These are phyloP conservation scores for Lottia gigantea DNA, from an alignment of 2,888 invertebrate species.

Conservation along the genomic window DNA sequence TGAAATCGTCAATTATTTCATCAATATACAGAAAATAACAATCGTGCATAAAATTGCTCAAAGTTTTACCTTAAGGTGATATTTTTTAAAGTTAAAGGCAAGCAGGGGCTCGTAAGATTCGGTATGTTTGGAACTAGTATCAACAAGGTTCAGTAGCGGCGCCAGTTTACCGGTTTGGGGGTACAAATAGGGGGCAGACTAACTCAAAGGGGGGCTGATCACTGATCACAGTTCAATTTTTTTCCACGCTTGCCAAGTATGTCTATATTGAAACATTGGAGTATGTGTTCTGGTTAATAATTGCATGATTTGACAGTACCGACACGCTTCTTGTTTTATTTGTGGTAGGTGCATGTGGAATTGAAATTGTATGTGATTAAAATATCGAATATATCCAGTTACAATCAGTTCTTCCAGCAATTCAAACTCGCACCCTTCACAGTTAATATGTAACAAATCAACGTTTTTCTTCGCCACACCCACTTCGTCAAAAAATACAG, in stretches of 20 bases:
- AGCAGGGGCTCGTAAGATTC: too few species aligned
- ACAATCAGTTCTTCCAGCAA: conserved; percentile 16
- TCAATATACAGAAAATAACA: too few species aligned
- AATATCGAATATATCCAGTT: neutral
- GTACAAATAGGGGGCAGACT: too few species aligned
- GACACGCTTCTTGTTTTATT: conserved; percentile 16
- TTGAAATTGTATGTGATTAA: conserved; percentile 21
- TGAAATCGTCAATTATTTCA: too few species aligned
- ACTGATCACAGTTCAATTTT: neutral
- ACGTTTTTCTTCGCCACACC: conserved; percentile 12
- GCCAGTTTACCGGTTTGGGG: too few species aligned
- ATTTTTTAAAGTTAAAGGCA: too few species aligned
- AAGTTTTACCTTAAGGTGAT: too few species aligned
- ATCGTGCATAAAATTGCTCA: too few species aligned
- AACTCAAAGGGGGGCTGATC: too few species aligned
- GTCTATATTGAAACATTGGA: conserved; percentile 16
- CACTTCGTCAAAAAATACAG: conserved; percentile 12
- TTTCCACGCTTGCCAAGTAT: conserved; percentile 20
- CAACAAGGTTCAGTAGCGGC: too few species aligned
- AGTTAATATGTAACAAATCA: conserved; percentile 20
- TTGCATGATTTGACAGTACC: conserved; percentile 20
- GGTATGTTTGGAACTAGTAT: too few species aligned
- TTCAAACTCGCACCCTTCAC: conserved; percentile 23
- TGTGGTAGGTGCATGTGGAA: conserved; percentile 22
- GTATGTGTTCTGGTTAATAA: conserved; percentile 17